These are phyloP conservation scores for Drosophila varians DNA, from an alignment of 1,140 invertebrate species.

Conservation along the genomic window DNA sequence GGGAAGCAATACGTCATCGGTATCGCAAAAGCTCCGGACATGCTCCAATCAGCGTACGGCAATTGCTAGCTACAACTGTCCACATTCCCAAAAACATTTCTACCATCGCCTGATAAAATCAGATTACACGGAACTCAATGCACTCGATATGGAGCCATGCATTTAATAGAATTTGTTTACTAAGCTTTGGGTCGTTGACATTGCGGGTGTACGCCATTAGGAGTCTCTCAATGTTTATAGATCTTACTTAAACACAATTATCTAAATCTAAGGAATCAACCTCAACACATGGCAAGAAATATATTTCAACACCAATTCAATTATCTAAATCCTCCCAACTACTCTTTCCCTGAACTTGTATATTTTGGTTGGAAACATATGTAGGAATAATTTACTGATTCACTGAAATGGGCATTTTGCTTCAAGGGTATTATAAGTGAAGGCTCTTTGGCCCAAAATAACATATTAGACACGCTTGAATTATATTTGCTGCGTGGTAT, in stretches of 20 bases:
- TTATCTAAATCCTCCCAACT: neutral
- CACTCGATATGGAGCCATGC: constrained; percentile 16
- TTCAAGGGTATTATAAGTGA: neutral
- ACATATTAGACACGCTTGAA: neutral
- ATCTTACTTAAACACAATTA: neutral
- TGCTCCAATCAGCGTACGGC: constrained; percentile 28
- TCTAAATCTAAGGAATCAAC: neutral
- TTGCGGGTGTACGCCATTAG: neutral
- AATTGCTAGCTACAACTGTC: constrained; percentile 42
- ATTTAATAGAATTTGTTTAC: constrained; percentile 12
- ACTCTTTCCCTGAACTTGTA: neutral
- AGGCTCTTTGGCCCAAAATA: neutral
- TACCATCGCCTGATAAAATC: constrained; percentile 14
- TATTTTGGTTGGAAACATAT: neutral
- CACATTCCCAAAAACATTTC: constrained; percentile 29
- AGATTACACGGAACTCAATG: constrained; percentile 33
- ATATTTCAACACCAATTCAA: neutral
- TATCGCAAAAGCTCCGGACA: constrained; percentile 1
- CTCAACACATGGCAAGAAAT: neutral
- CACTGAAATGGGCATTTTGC: constrained; percentile 23
- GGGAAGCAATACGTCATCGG: constrained; percentile 47
- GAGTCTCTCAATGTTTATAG: constrained; percentile 6
- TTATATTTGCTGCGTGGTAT: constrained; percentile 7
- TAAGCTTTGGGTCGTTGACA: constrained; percentile 35
- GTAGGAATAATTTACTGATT: neutral